Percentiles rank a stretch among this genome's conserved stretches.
phyloP scores from a whole-genome alignment of 1,140 invertebrate species.

The Acromyrmex heyeri region DNA sequence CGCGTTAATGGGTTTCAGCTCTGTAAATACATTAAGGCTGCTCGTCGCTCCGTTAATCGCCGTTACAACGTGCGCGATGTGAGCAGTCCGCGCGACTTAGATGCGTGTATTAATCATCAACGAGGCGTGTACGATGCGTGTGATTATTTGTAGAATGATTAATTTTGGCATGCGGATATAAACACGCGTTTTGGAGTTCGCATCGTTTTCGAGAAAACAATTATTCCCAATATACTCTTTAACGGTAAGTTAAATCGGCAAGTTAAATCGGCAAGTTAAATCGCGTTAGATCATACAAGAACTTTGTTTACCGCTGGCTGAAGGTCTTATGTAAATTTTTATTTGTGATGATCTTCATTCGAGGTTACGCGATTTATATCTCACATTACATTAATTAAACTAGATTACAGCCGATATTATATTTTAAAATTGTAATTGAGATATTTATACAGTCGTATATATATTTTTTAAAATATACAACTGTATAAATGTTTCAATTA shows the following conservation, averaged over 20 bases:
- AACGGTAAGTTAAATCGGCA: not conserved
- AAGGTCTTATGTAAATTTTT: slow-evolving; percentile 15
- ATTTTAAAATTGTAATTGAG: too few species aligned
- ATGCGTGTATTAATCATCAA: slow-evolving; percentile 42
- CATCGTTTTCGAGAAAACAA: slow-evolving; percentile 12
- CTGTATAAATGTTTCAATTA: slow-evolving; percentile 1
- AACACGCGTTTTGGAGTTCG: slow-evolving; percentile 1
- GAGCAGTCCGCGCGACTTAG: slow-evolving; percentile 52
- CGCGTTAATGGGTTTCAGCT: slow-evolving; percentile 81
- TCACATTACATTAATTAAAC: slow-evolving; percentile 26
- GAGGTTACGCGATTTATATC: not conserved
- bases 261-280: not conserved
- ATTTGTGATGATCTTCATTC: not conserved
- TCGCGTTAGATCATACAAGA: not conserved
- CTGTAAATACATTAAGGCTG: slow-evolving; percentile 81
- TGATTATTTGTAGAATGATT: slow-evolving; percentile 30
- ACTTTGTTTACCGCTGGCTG: not conserved
- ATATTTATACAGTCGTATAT: not conserved
- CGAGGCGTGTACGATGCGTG: slow-evolving; percentile 4
- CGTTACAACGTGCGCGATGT: slow-evolving; percentile 55
- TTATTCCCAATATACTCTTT: not conserved
- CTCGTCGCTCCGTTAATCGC: slow-evolving; percentile 76
- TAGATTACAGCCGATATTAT: not conserved
- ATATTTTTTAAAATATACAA: not conserved
- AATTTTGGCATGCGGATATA: slow-evolving; percentile 22